Percentiles rank a stretch among this genome's conserved stretches.
Conservation (phyloP, 1,140 invertebrate species). For the Gerris buenoi region DNA sequence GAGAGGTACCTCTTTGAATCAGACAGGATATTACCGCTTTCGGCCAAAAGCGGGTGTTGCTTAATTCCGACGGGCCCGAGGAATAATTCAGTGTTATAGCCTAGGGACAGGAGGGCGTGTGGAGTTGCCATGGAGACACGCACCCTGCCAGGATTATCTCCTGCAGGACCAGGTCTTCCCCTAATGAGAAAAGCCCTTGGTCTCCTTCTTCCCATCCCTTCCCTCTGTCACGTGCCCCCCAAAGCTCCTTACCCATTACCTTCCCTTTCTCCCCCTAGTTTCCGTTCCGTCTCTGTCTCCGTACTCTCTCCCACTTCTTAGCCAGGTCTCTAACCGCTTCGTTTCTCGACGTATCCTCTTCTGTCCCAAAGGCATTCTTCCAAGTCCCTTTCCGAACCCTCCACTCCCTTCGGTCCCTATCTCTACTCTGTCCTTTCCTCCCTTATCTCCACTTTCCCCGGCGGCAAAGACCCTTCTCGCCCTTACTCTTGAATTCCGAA, state of each 20-base stretch:
- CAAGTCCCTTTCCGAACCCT: not conserved
- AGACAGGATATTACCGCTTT: not conserved
- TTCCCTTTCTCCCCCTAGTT: not conserved
- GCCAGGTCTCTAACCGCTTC: not conserved
- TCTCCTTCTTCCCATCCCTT: not conserved
- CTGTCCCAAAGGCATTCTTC: not conserved
- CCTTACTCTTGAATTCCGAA: not conserved
- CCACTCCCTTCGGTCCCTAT: too few relatives aligned
- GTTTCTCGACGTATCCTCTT: not conserved
- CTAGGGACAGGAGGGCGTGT: not conserved
- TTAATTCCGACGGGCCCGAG: not conserved
- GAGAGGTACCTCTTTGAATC: not conserved
- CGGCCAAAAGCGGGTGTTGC: not conserved
- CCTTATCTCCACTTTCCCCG: not conserved
- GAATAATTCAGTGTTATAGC: not conserved
- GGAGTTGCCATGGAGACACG: not conserved
- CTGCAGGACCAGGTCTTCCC: not conserved
- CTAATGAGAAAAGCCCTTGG: not conserved
- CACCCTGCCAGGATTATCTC: not conserved
- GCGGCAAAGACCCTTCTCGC: not conserved
- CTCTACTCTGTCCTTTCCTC: not conserved
- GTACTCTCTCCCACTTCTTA: not conserved
- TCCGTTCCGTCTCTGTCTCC: not conserved
- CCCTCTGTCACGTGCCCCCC: not conserved
- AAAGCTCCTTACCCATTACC: not conserved